Evolutionary conservation across 2,888 invertebrate genomes (phyloP).

Genomic region (Scotopteryx bipunctaria): DNA sequence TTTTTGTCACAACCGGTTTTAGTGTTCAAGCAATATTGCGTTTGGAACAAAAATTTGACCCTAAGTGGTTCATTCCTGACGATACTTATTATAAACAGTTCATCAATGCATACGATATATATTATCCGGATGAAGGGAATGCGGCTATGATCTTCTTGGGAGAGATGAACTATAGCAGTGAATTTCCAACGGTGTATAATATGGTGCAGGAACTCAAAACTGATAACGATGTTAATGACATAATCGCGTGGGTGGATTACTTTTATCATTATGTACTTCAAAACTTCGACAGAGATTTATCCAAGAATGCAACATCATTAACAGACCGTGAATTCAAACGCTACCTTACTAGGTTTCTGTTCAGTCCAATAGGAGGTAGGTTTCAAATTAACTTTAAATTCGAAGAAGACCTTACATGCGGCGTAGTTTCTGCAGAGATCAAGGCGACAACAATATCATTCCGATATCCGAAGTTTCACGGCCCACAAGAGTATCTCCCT

Average conservation of each 20-base stretch:
- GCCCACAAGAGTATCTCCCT: constrained; percentile 87
- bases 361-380: constrained; percentile 86
- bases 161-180: constrained; percentile 85
- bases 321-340: constrained; percentile 82
- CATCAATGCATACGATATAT: constrained; percentile 77
- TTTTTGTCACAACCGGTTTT: constrained; percentile 83
- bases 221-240: constrained; percentile 78
- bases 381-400: constrained; percentile 88
- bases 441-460: constrained; percentile 85
- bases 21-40: constrained; percentile 85
- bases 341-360: constrained; percentile 87
- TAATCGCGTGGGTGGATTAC: constrained; percentile 86
- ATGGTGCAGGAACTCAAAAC: constrained; percentile 80
- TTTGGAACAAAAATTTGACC: constrained; percentile 91
- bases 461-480: constrained; percentile 82
- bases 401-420: constrained; percentile 83
- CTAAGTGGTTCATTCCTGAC: constrained; percentile 90
- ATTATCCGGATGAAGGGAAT: constrained; percentile 86
- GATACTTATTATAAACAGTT: constrained; percentile 86
- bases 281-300: constrained; percentile 75
- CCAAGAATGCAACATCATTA: constrained; percentile 72
- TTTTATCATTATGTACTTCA: constrained; percentile 84
- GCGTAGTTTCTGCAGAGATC: constrained; percentile 82
- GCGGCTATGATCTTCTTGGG: constrained; percentile 87
- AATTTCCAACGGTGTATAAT: constrained; percentile 83